Evolutionary conservation across 2,113 vertebrate genomes (phyloP), one percentile per base, ranked within the genome.

Genomic region (Equus przewalskii): DNA sequence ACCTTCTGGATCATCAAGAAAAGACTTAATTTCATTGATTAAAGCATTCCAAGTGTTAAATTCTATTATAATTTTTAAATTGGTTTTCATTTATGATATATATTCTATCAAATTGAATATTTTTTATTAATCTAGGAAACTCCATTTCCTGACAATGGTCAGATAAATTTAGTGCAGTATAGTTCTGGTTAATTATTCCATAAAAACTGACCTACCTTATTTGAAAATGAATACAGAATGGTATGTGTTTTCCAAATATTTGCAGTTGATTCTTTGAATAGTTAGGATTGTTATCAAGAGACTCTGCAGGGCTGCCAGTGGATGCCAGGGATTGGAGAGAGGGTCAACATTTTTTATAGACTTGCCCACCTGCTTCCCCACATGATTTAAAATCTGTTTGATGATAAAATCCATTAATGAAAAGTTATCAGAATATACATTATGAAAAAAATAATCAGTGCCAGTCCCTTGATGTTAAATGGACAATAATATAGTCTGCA

Each of bases 11-110:
- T 54, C 65, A 69, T 86, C 62, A 89, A 80, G 41, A 64, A 60
- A 95, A 96, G 28, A 83, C 11, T 51, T 81, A 81, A 54, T 84
- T 91, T 93, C 16, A 84, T 89, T 86, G 91, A 70, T 73, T 75
- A 88, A 80, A 75, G 24, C 64, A 80, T 93, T 89, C 46, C 19
- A 69, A 78, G 24, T 93, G n/a, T 87, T 76, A 51, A 13, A 89
- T 82, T 76, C 24, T 88, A 36, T 64, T 96, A 69, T 26, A 54
- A 88, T 89, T 95, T 94, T 89, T 46, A 96, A 89, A 91, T 82
- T 82, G 36, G 0, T 82, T 67, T 92, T 62, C 24, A 28, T 86
- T 44, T 96, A 36, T 89, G 22, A 41, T 90, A 82, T 24, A 28
- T 76, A 36, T 67, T 94, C 44, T 89, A 8, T 72, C 80, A 91